phyloP scores from a whole-genome alignment of 2,888 invertebrate genomes.

The Ochropacha duplaris region DNA sequence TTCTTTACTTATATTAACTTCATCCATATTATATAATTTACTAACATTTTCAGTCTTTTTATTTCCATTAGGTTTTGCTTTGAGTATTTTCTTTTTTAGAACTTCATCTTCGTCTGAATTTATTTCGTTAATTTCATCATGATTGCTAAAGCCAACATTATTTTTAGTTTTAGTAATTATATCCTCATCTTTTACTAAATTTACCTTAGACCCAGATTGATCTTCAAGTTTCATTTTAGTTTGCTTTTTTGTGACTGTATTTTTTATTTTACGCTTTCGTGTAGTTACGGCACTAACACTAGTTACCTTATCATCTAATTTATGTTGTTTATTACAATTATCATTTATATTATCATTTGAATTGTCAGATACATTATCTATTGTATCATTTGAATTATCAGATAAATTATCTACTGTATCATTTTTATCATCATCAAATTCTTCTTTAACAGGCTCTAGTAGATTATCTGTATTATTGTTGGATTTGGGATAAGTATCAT shows the following conservation, averaged over 20 bases:
- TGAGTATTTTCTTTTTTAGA: background rate
- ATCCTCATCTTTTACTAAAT: background rate
- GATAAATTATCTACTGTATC: background rate
- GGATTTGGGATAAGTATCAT: background rate
- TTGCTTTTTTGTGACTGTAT: background rate
- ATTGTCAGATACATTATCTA: background rate
- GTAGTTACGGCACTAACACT: background rate
- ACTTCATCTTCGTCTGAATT: background rate
- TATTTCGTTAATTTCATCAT: background rate
- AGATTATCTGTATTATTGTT: background rate
- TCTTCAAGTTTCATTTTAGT: background rate
- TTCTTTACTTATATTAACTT: constrained; percentile 3
- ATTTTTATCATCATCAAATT: background rate
- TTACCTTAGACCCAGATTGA: background rate
- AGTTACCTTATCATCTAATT: background rate
- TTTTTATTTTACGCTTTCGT: background rate
- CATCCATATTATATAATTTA: constrained; percentile 5
- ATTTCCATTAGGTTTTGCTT: background rate
- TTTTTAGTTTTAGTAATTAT: background rate
- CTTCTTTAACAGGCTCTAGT: background rate
- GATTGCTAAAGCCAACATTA: background rate
- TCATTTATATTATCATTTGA: background rate
- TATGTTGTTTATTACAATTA: background rate
- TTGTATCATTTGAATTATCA: background rate
- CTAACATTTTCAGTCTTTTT: constrained; percentile 1